Evolutionary conservation across 1,140 invertebrate species (phyloP), one percentile per base, ranked within the genome.

Genomic region (Caenorhabditis tropicalis): DNA sequence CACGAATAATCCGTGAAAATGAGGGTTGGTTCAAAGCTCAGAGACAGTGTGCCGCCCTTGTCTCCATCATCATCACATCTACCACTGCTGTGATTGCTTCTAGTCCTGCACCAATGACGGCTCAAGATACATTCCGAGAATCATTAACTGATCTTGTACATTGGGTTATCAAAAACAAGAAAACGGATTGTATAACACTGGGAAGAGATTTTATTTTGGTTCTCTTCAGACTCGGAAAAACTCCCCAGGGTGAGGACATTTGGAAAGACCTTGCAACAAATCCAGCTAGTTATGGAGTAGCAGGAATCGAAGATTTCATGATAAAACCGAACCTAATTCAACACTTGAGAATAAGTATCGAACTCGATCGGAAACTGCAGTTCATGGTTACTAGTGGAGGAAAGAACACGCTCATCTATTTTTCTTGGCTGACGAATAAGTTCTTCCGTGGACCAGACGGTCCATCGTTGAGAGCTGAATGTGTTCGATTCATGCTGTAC

Each of bases 241-340:
- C 43, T 2, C 31, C 48, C 9, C 81, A 82, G 60, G 10, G 58
- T 2, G 48, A 56, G 24, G 36, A 53, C 12, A 56, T 82, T 21
- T 82, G 81, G 81, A 82, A 60, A 53, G 81, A 82, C 60, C 19
- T 82, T 58, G 31, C 53, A 9, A 49, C 31, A 36, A 82, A 82
- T 82, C 81, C 81, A 0, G 33, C 49, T 2, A 43, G 36, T 21
- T 82, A 39, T 43, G 48, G 51, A 33, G 51, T 53, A 39, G 31
- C 81, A 24, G 12, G 12, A 19, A 43, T 39, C 3, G 53, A 58
- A 56, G 53, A 82, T 7, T 56, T 27, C 29, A 29, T 46, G 29
- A 15, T 5, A 51, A 81, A 53, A 21, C 27, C 27, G 1, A 12
- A 81, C 16, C 7, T 29, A 48, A 15, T 51, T 5, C 48, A 51